Evolutionary conservation across 2,113 vertebrate species (phyloP).

Genomic region (Shinisaurus crocodilurus): DNA sequence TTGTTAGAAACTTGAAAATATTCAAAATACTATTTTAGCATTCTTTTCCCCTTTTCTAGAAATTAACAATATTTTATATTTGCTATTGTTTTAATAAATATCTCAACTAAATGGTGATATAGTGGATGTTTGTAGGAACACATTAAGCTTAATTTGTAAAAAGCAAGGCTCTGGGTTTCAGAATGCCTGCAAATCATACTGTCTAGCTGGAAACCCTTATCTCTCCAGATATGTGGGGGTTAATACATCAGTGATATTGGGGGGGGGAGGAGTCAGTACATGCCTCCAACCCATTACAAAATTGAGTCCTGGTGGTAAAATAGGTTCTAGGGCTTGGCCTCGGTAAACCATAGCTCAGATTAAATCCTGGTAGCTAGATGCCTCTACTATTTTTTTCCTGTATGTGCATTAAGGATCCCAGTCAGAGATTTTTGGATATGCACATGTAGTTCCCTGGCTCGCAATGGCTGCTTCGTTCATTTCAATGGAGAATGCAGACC

Average conservation of each 20-base stretch:
- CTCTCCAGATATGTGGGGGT: neutral
- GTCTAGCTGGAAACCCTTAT: neutral
- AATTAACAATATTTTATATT: constrained; percentile 31
- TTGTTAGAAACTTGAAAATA: constrained; percentile 34
- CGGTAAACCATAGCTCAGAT: neutral
- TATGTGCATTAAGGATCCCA: neutral
- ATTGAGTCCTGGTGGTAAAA: neutral
- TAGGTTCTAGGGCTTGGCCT: neutral
- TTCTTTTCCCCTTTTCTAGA: constrained; percentile 3
- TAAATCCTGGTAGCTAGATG: neutral
- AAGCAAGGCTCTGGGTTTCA: neutral
- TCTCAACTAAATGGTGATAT: constrained; percentile 1
- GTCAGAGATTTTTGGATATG: neutral
- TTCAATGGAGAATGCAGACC: neutral
- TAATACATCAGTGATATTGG: neutral
- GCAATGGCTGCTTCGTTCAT: neutral
- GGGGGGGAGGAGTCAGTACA: neutral
- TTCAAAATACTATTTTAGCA: neutral
- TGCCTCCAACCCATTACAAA: neutral
- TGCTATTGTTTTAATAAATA: neutral
- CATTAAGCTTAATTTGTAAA: neutral
- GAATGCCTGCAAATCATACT: neutral
- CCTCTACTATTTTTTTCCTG: neutral
- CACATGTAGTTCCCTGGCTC: neutral
- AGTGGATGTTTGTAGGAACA: neutral